Evolutionary conservation across 30 jellyfish, hydroid and myxozoan genomes (phyloP).

Genomic region (Catostylus mosaicus): DNA sequence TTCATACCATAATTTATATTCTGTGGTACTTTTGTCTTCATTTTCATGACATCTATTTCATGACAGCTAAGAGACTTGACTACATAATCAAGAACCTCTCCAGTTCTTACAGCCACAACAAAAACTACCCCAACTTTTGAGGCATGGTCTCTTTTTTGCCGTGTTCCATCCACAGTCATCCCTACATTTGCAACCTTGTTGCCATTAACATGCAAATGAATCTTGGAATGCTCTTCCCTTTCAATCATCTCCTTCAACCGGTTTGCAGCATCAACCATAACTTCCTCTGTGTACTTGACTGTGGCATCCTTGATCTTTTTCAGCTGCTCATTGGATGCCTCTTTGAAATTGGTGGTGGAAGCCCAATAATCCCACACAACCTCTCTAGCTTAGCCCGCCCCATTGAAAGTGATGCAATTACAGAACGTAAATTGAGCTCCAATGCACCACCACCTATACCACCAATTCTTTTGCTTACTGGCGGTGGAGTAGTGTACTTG

Average conservation of each 20-base stretch:
- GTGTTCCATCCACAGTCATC: conserved; percentile 57
- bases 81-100: conserved; percentile 40
- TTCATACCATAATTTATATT: conserved; percentile 4
- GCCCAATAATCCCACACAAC: neutral
- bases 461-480: no score
- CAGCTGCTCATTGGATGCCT: neutral
- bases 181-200: neutral
- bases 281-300: neutral
- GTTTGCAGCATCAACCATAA: neutral
- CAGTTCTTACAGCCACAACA: conserved; percentile 33
- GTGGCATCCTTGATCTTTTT: neutral
- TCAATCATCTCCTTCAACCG: neutral
- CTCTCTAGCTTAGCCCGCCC: neutral
- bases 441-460: no score
- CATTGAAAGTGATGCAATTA: neutral
- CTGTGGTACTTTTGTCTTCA: conserved; percentile 21
- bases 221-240: neutral
- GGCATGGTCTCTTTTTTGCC: conserved; percentile 52
- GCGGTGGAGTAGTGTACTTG: no score
- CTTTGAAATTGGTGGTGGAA: conserved; percentile 1
- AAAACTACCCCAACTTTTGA: conserved; percentile 42
- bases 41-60: neutral
- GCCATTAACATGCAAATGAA: neutral
- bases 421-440: neutral
- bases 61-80: conserved; percentile 21